Evolutionary conservation across 2,888 invertebrate species (phyloP).

Genomic region (Spodoptera exigua): DNA sequence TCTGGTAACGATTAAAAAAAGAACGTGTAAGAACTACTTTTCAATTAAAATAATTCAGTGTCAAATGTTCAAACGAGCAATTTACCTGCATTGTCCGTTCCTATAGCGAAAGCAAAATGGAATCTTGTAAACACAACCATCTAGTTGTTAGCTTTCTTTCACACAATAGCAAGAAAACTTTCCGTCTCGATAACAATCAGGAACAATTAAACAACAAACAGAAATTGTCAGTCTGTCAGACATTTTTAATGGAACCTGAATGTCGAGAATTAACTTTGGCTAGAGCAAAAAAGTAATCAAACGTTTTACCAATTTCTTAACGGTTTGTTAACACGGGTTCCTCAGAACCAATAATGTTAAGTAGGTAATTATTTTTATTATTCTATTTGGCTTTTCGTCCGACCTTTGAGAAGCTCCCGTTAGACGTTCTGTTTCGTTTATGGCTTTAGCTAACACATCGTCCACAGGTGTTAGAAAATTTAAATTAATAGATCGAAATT

Average conservation of each 20-base stretch:
- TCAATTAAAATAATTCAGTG: neutral
- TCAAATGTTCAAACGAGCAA: neutral
- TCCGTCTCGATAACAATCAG: slow-evolving; percentile 34
- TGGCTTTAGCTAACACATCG: slow-evolving; percentile 20
- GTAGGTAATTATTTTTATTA: slow-evolving; percentile 54
- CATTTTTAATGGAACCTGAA: slow-evolving; percentile 44
- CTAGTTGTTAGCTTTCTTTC: slow-evolving; percentile 31
- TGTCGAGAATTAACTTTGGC: slow-evolving; percentile 40
- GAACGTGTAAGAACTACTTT: too few species aligned
- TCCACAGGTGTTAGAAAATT: slow-evolving; percentile 40
- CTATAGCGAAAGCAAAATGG: slow-evolving; percentile 7
- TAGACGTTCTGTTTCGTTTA: slow-evolving; percentile 48
- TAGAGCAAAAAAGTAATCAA: slow-evolving; percentile 48
- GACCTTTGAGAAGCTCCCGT: slow-evolving; percentile 53
- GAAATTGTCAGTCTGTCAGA: slow-evolving; percentile 32
- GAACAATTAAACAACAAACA: slow-evolving; percentile 52
- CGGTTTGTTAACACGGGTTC: slow-evolving; percentile 39
- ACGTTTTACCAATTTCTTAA: slow-evolving; percentile 49
- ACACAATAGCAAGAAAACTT: slow-evolving; percentile 39
- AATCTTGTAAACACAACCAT: slow-evolving; percentile 16
- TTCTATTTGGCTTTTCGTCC: slow-evolving; percentile 42
- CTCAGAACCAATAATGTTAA: slow-evolving; percentile 36
- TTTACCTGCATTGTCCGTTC: neutral
- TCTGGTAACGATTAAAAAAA: too few species aligned
- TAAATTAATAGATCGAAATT: slow-evolving; percentile 29